A percentile compares a stretch with the other conserved stretches of the same genome.
phyloP scores from a whole-genome alignment of 2,113 vertebrate genomes.

The Perca schrenkii region DNA sequence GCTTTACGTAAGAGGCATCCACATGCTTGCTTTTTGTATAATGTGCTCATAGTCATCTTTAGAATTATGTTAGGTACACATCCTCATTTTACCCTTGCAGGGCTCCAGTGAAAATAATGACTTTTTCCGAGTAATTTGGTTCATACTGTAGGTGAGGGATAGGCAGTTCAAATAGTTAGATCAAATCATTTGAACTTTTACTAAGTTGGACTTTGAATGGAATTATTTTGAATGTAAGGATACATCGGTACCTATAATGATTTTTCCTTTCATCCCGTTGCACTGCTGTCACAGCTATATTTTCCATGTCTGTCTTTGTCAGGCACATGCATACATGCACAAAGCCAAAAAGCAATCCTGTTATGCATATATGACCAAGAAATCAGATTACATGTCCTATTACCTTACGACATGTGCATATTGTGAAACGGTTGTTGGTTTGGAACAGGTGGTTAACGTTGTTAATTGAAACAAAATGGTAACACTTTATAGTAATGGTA shows the following conservation, averaged over 20 bases:
- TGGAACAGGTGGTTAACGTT: too few species aligned
- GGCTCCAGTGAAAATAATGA: neutral
- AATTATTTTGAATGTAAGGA: neutral
- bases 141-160: neutral
- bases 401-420: too few species aligned
- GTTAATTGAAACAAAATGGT: too few species aligned
- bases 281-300: neutral
- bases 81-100: slow-evolving; percentile 3
- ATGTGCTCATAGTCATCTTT: neutral
- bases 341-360: slow-evolving; percentile 3
- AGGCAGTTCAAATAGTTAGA: neutral
- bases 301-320: neutral
- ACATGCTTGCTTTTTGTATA: neutral
- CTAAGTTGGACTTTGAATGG: neutral
- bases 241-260: neutral
- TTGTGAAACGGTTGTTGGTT: too few species aligned
- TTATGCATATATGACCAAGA: neutral
- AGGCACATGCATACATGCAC: neutral
- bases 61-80: neutral
- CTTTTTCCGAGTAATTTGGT: neutral
- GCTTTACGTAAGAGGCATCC: neutral
- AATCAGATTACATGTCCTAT: neutral
- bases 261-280: slow-evolving; percentile 1
- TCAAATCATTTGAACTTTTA: neutral
- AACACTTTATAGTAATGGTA: too few species aligned